Conservation (phyloP, 2,113 vertebrate species). For the Melanocharis versteri region DNA sequence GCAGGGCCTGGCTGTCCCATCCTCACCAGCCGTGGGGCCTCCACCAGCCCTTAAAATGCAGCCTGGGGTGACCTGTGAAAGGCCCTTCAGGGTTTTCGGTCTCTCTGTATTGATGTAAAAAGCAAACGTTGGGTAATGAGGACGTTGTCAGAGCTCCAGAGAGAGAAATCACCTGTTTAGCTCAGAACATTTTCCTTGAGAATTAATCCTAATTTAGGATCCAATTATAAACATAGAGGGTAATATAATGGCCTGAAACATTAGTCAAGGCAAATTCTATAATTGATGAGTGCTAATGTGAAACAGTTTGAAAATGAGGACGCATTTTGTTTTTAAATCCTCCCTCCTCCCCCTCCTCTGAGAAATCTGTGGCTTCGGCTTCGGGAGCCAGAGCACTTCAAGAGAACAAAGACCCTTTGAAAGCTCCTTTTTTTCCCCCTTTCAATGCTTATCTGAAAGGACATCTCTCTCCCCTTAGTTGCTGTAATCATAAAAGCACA, state of each 20-base stretch:
- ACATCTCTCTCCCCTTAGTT: conserved; percentile 71
- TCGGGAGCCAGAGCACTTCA: conserved; percentile 59
- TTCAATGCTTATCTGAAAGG: conserved; percentile 75
- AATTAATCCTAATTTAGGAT: conserved; percentile 53
- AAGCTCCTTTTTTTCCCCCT: conserved; percentile 42
- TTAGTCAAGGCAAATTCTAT: conserved; percentile 63
- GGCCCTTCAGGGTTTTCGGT: background rate
- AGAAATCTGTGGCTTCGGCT: conserved; percentile 47
- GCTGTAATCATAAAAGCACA: conserved; percentile 73
- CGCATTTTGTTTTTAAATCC: conserved; percentile 63
- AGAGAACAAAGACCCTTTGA: conserved; percentile 77
- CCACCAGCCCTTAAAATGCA: background rate
- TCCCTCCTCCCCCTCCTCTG: conserved; percentile 52
- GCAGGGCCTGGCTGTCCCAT: background rate
- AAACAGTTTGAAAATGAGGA: conserved; percentile 52
- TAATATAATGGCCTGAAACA: conserved; percentile 31
- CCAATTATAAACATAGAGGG: conserved; percentile 50
- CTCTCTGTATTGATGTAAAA: background rate
- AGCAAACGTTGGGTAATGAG: background rate
- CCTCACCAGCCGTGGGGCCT: background rate
- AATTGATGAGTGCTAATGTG: conserved; percentile 50
- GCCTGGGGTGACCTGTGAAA: background rate
- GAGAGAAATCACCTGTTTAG: conserved; percentile 14
- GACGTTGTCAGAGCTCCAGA: background rate
- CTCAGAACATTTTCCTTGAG: conserved; percentile 19